Percentiles rank a stretch among this genome's conserved stretches.
These are phyloP conservation scores for Drosophila subobscura DNA, from an alignment of 1,140 invertebrate species.

Conservation along the genomic window DNA sequence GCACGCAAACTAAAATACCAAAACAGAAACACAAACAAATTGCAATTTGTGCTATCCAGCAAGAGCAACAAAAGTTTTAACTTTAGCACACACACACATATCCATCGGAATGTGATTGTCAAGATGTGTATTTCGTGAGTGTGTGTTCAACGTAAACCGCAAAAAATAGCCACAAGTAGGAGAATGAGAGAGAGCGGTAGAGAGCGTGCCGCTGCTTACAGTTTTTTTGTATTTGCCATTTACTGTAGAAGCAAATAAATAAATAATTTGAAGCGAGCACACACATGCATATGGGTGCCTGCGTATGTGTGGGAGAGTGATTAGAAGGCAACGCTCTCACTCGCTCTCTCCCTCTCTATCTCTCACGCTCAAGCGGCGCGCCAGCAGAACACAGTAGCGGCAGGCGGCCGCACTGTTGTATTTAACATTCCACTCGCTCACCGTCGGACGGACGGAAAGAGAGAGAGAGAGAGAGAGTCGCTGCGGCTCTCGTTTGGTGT, in stretches of 20 bases:
- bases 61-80: too few relatives aligned
- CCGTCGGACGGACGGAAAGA: not conserved
- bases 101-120: too few relatives aligned
- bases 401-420: conserved; percentile 13
- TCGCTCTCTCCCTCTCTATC: conserved; percentile 47
- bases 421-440: conserved; percentile 19
- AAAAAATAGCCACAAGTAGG: not conserved
- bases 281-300: conserved; percentile 7
- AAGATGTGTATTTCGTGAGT: too few relatives aligned
- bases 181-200: not conserved
- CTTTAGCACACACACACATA: too few relatives aligned
- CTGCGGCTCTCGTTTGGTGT: conserved; percentile 18
- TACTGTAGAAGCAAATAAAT: conserved; percentile 25
- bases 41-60: not conserved
- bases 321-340: conserved; percentile 55
- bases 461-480: not conserved
- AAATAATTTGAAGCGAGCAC: conserved; percentile 37
- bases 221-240: conserved; percentile 3
- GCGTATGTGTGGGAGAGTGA: conserved; percentile 28
- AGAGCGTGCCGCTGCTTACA: not conserved
- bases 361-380: not conserved
- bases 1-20: conserved; percentile 14
- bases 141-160: too few relatives aligned
- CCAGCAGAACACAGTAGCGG: conserved; percentile 2
- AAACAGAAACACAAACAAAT: conserved; percentile 1